Evolutionary conservation across 1,140 invertebrate species (phyloP), one percentile per base, ranked within the genome.

Genomic region (Philaenus spumarius): DNA sequence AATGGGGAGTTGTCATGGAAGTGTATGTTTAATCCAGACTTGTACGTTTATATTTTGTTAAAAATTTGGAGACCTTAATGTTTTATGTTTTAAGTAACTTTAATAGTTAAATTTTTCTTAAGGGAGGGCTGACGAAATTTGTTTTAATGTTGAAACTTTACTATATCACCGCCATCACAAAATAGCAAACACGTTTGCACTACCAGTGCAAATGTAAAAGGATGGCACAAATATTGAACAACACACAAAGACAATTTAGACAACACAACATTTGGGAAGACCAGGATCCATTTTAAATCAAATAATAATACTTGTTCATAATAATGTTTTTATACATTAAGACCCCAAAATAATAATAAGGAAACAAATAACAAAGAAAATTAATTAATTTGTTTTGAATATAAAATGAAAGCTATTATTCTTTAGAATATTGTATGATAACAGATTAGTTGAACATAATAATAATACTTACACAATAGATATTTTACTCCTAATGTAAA

Each of bases 1-100:
- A 56, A 61, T 40, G 58, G 17, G 59, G 58, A 59, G 52, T 20
- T 56, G 60, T 60, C 62, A 61, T 64, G 62, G 62, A 64, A 60
- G 30, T 51, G 30, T 51, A n/a, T 14, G 24, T 12, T 51, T 30
- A n/a, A 26, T 30, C 26, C 26, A 30, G 26, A 30, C 26, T 30
- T 30, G 26, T 30, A 30, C 26, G 26, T 30, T 30, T 9, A 30
- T 30, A 30, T 30, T 30, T 30, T 30, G n/a, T n/a, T 4, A 30
- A 30, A 4, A 30, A 30, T 30, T 30, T 30, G 26, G 26, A 4
- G 26, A 30, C 9, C 26, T 30, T 30, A 30, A 30, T 30, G 3
- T 30, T 30, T 30, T 9, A 30, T 30, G 26, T 30, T 9, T n/a
- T n/a, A n/a, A n/a, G n/a, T 30, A 30, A 30, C 26, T 3, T 30